A percentile compares a stretch with the other conserved stretches of the same genome.
Conservation (phyloP, 2,797 vertebrate species). For the Petrocephalus sullivani region DNA sequence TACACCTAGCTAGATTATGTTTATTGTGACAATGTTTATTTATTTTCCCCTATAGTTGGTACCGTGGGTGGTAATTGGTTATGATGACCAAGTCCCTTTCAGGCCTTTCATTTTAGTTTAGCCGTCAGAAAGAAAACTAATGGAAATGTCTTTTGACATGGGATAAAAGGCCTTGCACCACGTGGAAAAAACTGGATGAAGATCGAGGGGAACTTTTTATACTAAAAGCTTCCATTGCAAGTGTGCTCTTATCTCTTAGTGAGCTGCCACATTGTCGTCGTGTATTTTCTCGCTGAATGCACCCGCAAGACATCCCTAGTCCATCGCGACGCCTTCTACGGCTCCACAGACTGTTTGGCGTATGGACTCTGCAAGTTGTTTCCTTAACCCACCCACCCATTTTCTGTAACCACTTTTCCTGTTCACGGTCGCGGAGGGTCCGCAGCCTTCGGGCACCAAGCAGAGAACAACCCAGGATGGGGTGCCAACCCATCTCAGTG, state of each 20-base stretch:
- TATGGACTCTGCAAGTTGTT: not conserved
- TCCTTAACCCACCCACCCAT: not conserved
- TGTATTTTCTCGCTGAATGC: not conserved
- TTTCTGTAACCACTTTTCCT: not conserved
- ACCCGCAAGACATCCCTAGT: not conserved
- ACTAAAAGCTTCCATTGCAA: not conserved
- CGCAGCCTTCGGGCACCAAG: not conserved
- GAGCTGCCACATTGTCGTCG: not conserved
- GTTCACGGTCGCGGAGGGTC: not conserved
- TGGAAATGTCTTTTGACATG: not conserved
- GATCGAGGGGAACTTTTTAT: not conserved
- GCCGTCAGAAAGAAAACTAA: not conserved
- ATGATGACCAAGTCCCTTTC: not conserved
- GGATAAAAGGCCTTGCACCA: not conserved
- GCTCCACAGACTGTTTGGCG: not conserved
- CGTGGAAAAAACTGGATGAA: not conserved
- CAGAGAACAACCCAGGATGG: not conserved
- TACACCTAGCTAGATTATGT: not conserved
- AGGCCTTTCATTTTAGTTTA: not conserved
- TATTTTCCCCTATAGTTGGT: not conserved
- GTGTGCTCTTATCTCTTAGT: not conserved
- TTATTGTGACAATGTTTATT: not conserved
- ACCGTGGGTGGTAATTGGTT: not conserved
- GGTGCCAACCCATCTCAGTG: not conserved
- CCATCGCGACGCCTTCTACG: not conserved